Percentiles rank a stretch among this genome's conserved stretches.
Conservation (phyloP, 2,113 vertebrate species). For the Glareola pratincola region DNA sequence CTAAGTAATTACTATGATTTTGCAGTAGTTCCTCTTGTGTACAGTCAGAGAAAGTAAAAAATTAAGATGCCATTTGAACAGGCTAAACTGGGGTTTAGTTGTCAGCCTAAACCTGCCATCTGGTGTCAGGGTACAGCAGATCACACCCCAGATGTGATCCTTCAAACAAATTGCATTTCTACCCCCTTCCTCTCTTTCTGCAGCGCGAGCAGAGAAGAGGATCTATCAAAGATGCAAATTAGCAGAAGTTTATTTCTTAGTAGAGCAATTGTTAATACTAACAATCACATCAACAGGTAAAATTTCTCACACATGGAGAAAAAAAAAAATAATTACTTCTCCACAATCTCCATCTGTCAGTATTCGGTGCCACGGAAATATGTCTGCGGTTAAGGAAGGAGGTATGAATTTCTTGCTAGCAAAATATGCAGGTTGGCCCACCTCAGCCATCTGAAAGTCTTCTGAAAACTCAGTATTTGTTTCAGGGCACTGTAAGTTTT, state of each 20-base stretch:
- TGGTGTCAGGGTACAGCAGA: constrained; percentile 77
- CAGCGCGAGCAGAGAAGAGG: neutral
- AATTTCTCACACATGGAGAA: constrained; percentile 27
- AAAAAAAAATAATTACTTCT: constrained; percentile 24
- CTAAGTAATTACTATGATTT: constrained; percentile 71
- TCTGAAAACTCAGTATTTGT: constrained; percentile 46
- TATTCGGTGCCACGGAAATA: constrained; percentile 26
- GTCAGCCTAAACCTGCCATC: constrained; percentile 79
- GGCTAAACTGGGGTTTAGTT: constrained; percentile 56
- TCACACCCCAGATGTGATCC: constrained; percentile 71
- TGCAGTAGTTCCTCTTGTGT: constrained; percentile 66
- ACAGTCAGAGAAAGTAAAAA: constrained; percentile 14
- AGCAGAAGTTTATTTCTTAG: constrained; percentile 36
- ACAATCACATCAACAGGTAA: constrained; percentile 45
- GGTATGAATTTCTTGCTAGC: constrained; percentile 60
- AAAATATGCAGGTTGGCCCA: constrained; percentile 45
- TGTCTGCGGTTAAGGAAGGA: constrained; percentile 50
- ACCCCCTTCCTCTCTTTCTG: neutral
- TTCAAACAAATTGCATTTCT: constrained; percentile 70
- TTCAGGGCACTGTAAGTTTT: constrained; percentile 56
- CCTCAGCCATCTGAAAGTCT: constrained; percentile 58
- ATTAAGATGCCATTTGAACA: constrained; percentile 64
- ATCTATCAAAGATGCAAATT: constrained; percentile 58
- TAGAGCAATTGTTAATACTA: constrained; percentile 45
- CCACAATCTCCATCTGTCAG: constrained; percentile 26